phyloP scores from a whole-genome alignment of 2,797 vertebrate genomes.

The Bucorvus abyssinicus region DNA sequence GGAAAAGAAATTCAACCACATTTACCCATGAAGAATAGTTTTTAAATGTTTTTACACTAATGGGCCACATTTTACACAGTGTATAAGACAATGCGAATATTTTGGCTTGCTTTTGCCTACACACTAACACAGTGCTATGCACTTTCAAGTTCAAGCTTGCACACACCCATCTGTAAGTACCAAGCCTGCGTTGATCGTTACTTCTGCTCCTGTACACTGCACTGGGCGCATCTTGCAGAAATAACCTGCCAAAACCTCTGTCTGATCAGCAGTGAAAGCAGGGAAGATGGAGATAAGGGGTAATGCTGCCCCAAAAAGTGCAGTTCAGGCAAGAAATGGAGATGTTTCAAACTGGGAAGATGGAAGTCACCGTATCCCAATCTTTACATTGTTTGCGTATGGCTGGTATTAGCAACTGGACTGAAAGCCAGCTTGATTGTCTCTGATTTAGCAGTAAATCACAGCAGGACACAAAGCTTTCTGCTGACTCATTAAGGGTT shows the following conservation, averaged over 20 bases:
- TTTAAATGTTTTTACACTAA: neutral
- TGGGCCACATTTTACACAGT: neutral
- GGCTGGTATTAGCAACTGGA: neutral
- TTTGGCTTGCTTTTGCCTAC: neutral
- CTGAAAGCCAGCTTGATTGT: neutral
- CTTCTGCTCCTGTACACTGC: neutral
- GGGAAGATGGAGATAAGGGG: neutral
- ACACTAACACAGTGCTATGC: neutral
- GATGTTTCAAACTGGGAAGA: neutral
- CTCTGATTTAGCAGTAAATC: neutral
- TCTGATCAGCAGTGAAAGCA: neutral
- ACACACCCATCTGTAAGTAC: neutral
- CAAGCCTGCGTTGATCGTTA: neutral
- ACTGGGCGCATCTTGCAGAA: neutral
- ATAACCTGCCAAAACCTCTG: neutral
- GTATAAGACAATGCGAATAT: neutral
- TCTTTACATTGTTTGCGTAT: neutral
- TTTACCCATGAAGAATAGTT: neutral
- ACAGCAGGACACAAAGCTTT: neutral
- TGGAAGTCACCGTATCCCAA: neutral
- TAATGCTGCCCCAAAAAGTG: neutral
- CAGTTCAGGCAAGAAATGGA: neutral
- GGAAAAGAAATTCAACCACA: neutral
- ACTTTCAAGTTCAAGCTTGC: neutral
- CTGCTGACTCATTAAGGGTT: neutral